Evolutionary conservation across 2,797 vertebrate genomes (phyloP).

Genomic region (Gephyroberyx darwinii): DNA sequence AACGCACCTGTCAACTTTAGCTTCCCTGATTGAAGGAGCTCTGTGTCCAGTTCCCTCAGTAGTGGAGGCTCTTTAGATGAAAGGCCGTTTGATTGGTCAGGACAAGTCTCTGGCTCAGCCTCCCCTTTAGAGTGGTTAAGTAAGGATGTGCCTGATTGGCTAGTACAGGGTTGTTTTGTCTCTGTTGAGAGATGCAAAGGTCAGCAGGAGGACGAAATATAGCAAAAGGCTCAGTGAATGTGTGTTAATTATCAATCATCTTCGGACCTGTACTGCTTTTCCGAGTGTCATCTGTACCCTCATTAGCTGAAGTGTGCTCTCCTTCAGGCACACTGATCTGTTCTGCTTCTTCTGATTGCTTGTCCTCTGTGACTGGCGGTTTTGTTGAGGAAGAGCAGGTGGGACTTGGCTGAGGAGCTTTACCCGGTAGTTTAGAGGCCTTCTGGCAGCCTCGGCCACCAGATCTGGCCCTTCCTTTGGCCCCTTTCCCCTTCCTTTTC

Average conservation of each 20-base stretch:
- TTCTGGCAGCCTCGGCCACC: constrained; percentile 73
- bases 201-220: background rate
- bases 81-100: constrained; percentile 60
- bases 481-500: constrained; percentile 82
- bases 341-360: constrained; percentile 43
- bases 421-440: constrained; percentile 66
- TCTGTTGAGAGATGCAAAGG: constrained; percentile 57
- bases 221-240: background rate
- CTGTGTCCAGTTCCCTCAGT: constrained; percentile 75
- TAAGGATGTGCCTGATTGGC: constrained; percentile 59
- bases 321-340: constrained; percentile 42
- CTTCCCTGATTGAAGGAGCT: constrained; percentile 80
- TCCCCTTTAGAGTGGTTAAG: constrained; percentile 68
- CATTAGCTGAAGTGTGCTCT: constrained; percentile 8
- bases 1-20: constrained; percentile 78
- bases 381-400: constrained; percentile 41
- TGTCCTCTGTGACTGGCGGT: constrained; percentile 50
- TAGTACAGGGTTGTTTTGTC: constrained; percentile 55
- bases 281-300: constrained; percentile 36
- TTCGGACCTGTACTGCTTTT: constrained; percentile 67
- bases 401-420: constrained; percentile 59
- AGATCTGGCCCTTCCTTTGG: constrained; percentile 76
- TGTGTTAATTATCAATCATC: background rate
- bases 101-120: constrained; percentile 31
- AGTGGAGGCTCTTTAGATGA: constrained; percentile 58